Base-by-base conservation (phyloP, 2,888 invertebrate genomes). In the Eugnorisma glareosa region DNA sequence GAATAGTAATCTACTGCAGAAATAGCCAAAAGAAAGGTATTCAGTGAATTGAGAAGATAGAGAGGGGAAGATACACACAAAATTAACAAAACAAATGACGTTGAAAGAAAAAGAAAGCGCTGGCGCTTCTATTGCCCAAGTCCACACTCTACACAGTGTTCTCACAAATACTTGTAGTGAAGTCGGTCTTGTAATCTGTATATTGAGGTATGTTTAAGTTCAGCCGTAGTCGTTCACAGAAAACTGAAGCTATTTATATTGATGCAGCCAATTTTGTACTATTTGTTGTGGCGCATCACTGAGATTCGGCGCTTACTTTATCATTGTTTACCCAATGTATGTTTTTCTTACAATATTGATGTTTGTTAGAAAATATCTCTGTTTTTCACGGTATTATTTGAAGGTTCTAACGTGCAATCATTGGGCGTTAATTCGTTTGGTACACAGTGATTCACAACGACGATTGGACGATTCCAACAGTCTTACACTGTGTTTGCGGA, bases 101-200 rank as follows among this genome's bases (percentile, higher is more conserved):
- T 54, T 67, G 3, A 54, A 51, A 43, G 40, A 43, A 24, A 24
- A 28, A 57, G 5, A 43, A 40, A 70, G 4, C 3, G 0, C 5
- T 8, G 0, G 6, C 2, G 51, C 1, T 71, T 51, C 68, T 68
- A 35, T 64, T 48, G 68, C 72, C 51, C 63, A 86, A 78, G 82
- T 88, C 68, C 81, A 69, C 48, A 69, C 45, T 80, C 66, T 72
- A 43, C 35, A 66, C 54, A 68, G 82, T 75, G 40, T 13, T 73
- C 51, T 59, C 35, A 77, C 81, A 77, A 85, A 86, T 88, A 86
- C 86, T 83, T 83, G 85, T 84, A 85, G 86, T 82, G 84, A 79
- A 87, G 85, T 89, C 79, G 81, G 83, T 89, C 85, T 88, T 87
- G 88, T 89, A 88, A 88, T 84, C 83, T 89, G 86, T 88, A 87